Percentiles rank a stretch among this genome's conserved stretches.
These are phyloP conservation scores for Suncus etruscus DNA, from an alignment of 2,113 vertebrate species.

Conservation along the genomic window DNA sequence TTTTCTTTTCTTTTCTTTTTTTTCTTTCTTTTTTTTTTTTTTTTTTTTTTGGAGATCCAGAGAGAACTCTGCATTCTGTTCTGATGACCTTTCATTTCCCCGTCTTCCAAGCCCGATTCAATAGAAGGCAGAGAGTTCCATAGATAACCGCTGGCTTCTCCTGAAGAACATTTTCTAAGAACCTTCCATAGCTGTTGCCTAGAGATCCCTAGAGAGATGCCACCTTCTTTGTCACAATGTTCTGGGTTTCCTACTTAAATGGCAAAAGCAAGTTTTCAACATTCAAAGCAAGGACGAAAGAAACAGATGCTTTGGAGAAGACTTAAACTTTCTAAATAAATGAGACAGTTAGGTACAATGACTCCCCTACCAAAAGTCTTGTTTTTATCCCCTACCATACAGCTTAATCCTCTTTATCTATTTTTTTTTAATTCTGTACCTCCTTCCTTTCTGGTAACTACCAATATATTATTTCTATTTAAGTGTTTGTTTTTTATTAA, in stretches of 20 bases:
- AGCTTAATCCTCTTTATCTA: neutral
- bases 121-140: neutral
- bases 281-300: constrained; percentile 4
- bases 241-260: neutral
- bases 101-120: neutral
- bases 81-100: neutral
- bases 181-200: neutral
- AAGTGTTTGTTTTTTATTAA: neutral
- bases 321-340: constrained; percentile 34
- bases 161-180: neutral
- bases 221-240: rapidly evolving
- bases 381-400: neutral
- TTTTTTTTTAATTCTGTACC: neutral
- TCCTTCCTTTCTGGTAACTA: neutral
- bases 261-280: neutral
- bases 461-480: neutral
- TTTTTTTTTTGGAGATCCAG: neutral
- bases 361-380: neutral
- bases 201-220: rapidly evolving
- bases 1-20: neutral
- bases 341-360: neutral
- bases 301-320: constrained; percentile 29
- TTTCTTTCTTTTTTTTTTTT: neutral
- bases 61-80: neutral
- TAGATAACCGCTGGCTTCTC: neutral